Evolutionary conservation across 2,113 vertebrate genomes (phyloP), one percentile per base, ranked within the genome.

Genomic region (Kryptolebias marmoratus): DNA sequence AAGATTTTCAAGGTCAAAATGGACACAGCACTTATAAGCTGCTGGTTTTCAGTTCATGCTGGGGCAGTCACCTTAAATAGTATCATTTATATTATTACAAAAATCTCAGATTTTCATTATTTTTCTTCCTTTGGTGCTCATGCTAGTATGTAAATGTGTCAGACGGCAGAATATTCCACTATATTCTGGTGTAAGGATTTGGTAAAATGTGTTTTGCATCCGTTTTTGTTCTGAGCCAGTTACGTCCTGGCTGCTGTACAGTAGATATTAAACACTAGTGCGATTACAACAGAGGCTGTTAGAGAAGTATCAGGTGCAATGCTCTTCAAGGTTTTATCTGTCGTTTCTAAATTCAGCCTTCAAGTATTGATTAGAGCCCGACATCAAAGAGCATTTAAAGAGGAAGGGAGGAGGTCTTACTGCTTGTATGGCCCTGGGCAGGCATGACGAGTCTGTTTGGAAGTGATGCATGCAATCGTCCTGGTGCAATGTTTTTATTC

Each of bases 331-430:
- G 68, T 80, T 85, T 86, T 88, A 90, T 89, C 87, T 85, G 88
- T 90, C 71, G 18, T 60, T 88, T 89, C 85, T 89, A 88, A 91
- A 89, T 86, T 75, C 81, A 84, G 83, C 88, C 86, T 85, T 91
- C 75, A 83, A 87, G 87, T 91, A 93, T 93, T 89, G 90, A 91
- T 93, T 87, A 78, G 81, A 86, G 71, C 61, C 82, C 64, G 71
- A 81, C 91, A 90, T 90, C 87, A 91, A 90, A 93, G 83, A 80
- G 82, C 87, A 80, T 77, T 89, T 89, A 88, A 87, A 87, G 69
- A 82, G 85, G 85, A 81, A 84, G 58, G 79, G 71, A 85, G 80
- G 80, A 78, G 79, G 73, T 69, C 81, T 80, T 80, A 71, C 79
- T 81, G 72, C 78, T 80, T 85, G 88, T 87, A 86, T 84, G 77